Base-by-base conservation (phyloP, 1,140 invertebrate genomes). In the Dendroctonus valens region DNA sequence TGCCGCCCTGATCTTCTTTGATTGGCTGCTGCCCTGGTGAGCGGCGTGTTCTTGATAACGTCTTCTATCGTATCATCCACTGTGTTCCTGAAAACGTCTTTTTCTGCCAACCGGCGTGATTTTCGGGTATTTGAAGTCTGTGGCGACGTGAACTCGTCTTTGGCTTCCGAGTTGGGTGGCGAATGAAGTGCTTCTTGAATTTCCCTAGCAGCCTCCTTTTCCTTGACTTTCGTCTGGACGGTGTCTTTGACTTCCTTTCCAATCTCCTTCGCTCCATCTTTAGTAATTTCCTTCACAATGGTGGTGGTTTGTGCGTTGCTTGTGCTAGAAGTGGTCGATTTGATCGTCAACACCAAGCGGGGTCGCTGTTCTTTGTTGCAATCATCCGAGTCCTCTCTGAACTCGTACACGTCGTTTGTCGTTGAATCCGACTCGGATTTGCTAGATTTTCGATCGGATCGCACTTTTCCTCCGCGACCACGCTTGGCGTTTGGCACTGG, bases 41-140 rank as follows among this genome's bases (percentile, higher is more conserved):
- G 61, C 2, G 79, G 72, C 0, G 84, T 75, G 67, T 88, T 87
- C 68, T 89, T 85, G 0, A 92, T 85, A 3, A 93, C 90, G 72
- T 94, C 92, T 64, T 95, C 93, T 68, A 94, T 93, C 0, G 89
- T 85, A 70, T 94, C 92, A 78, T 94, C 92, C 0, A 93, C 84
- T 0, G 90, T 89, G 55, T 83, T 91, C 59, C 89, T 80, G 55
- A 79, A 83, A 44, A 76, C 76, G 76, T 92, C 91, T 75, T 89
- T 90, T 76, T 93, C 90, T 69, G 89, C 88, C 26, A 93, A 74
- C 67, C 92, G 81, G 59, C 89, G 84, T 0, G 91, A 93, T 77
- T 94, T 94, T 41, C 91, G 78, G 0, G 89, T 90, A 65, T 89
- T 89, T 40, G 44, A 9, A 1, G 81, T 71, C 2, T 82, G 82